Base-by-base conservation (phyloP, 1,140 invertebrate species). In the Bilobella aurantiaca region DNA sequence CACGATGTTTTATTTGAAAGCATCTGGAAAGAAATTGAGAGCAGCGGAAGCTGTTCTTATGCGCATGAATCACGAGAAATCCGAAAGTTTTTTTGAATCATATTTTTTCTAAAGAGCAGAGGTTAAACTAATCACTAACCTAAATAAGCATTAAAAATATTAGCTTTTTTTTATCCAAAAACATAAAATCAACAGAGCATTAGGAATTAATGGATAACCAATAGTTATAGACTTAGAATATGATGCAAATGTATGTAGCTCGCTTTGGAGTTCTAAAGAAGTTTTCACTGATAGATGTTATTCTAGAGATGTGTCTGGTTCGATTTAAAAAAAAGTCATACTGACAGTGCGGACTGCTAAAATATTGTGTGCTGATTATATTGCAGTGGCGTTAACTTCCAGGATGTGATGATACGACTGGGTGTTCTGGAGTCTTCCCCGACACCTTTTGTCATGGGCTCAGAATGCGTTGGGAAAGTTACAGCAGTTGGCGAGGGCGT, bases 331-430 rank as follows among this genome's bases (percentile, higher is more conserved):
- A 56, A 56, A 23, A 25, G 14, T 23, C 5, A 56, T 29, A 25
- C 2, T 21, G 28, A 37, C 18, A 37, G 21, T 62, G 32, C 16
- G 57, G 14, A 3, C 2, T 12, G 28, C 25, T 3, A 28, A 27
- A 31, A 31, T 29, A 42, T 42, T 63, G 30, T 60, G 37, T 56
- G 57, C 25, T 30, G 69, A 64, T 71, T 75, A 74, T 65, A 74
- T 79, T 82, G 49, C 82, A 89, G 87, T 74, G 87, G 87, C 28
- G 77, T 89, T 58, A 89, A 86, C 76, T 89, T 89, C 81, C 87
- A 89, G 80, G 91, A 94, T 76, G 75, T 94, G 77, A 91, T 93
- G 84, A 84, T 87, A 28, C 82, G 90, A 57, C 87, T 91, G 78
- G 90, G 90, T 1, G 85, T 86, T 28, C 86, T 92, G 68, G 89